Percentiles rank a stretch among this genome's conserved stretches.
These are phyloP conservation scores for Spodoptera litura DNA, from an alignment of 1,140 invertebrate species.

Conservation along the genomic window DNA sequence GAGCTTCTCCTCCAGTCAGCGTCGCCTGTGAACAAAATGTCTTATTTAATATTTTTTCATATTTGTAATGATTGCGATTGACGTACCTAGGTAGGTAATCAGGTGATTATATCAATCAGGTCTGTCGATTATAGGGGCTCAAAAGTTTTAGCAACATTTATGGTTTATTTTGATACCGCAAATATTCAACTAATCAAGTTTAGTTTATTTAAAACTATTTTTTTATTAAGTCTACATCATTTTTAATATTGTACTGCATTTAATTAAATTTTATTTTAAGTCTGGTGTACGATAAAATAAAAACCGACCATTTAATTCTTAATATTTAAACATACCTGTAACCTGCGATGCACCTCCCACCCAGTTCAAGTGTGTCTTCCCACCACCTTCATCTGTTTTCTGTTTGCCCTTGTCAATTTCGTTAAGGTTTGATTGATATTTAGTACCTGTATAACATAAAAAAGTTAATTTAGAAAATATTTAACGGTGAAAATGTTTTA, in stretches of 20 bases:
- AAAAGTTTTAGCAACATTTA: no score
- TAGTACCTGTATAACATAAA: conserved; percentile 70
- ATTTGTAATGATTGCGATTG: not conserved
- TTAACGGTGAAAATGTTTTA: conserved; percentile 34
- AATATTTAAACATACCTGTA: conserved; percentile 64
- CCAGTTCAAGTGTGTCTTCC: conserved; percentile 82
- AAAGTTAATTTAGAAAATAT: conserved; percentile 20
- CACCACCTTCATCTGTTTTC: conserved; percentile 82
- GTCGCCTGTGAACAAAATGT: conserved; percentile 63
- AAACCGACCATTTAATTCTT: not conserved
- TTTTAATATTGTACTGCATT: no score
- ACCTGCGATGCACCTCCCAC: conserved; percentile 80
- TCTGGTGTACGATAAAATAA: not conserved
- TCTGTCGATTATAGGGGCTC: no score
- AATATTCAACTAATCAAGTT: no score
- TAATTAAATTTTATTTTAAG: not conserved
- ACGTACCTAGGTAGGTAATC: no score
- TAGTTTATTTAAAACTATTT: no score
- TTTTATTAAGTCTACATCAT: no score
- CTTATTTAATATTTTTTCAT: not conserved
- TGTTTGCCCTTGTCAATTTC: conserved; percentile 83
- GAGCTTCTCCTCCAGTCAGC: conserved; percentile 71
- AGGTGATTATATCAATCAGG: no score
- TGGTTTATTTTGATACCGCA: no score
- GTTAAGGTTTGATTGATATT: conserved; percentile 82